These are phyloP conservation scores for Pandemis heparana DNA, from an alignment of 2,888 invertebrate species.

Conservation along the genomic window DNA sequence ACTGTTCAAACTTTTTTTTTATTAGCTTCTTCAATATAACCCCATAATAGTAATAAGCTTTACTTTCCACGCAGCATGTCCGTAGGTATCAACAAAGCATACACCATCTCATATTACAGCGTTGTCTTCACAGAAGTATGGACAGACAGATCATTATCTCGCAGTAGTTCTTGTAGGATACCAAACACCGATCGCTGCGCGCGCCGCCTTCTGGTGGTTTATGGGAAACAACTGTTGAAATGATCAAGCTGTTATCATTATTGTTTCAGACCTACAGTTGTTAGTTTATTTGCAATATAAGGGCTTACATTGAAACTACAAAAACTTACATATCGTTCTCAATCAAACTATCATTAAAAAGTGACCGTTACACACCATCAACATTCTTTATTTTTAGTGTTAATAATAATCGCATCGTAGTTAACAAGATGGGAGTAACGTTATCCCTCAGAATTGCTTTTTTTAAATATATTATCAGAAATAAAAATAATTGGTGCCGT, in stretches of 20 bases:
- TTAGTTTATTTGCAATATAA: too few relatives aligned
- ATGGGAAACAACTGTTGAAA: neutral
- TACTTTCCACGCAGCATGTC: slow-evolving; percentile 29
- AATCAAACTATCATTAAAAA: too few relatives aligned
- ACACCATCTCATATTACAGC: slow-evolving; percentile 69
- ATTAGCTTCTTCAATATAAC: too few relatives aligned
- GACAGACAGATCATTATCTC: slow-evolving; percentile 50
- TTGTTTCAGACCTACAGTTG: neutral
- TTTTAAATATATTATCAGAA: slow-evolving; percentile 23
- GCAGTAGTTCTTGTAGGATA: slow-evolving; percentile 38
- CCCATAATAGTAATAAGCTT: neutral
- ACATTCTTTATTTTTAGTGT: too few relatives aligned
- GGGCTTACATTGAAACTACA: too few relatives aligned
- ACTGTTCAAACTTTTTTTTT: too few relatives aligned
- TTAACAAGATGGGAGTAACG: neutral
- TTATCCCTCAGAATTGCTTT: slow-evolving; percentile 1
- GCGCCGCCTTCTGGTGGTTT: slow-evolving; percentile 27
- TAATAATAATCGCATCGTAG: neutral
- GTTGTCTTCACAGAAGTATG: slow-evolving; percentile 70
- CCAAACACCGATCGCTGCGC: slow-evolving; percentile 20
- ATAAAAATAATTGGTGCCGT: slow-evolving; percentile 37
- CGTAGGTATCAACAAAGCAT: slow-evolving; percentile 54
- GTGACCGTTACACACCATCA: too few relatives aligned
- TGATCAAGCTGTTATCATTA: neutral
- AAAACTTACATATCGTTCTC: too few relatives aligned